These are phyloP conservation scores for Graphium colonna DNA, from an alignment of 2,888 invertebrate species.

Conservation along the genomic window DNA sequence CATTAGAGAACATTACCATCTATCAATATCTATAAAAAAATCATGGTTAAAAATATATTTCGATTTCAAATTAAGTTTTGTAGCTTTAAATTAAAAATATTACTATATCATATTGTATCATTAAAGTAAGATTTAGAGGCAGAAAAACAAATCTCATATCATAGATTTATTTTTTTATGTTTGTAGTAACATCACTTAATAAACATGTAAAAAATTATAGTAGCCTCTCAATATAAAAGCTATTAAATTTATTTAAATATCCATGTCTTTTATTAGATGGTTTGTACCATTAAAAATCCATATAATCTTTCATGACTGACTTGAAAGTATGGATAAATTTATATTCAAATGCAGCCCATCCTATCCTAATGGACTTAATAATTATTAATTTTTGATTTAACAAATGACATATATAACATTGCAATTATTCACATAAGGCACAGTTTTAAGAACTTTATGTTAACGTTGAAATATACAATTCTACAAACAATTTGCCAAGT, in stretches of 20 bases:
- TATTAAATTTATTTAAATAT: slow-evolving; percentile 8
- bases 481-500: slow-evolving; percentile 4
- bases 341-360: slow-evolving; percentile 13
- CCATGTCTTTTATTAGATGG: slow-evolving; percentile 3
- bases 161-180: slow-evolving; percentile 7
- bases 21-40: background rate
- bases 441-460: slow-evolving; percentile 15
- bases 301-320: slow-evolving; percentile 1
- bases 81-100: background rate
- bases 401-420: slow-evolving; percentile 16
- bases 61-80: no score
- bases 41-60: no score
- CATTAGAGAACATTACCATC: slow-evolving; percentile 20
- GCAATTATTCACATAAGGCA: slow-evolving; percentile 18
- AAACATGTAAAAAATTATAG: slow-evolving; percentile 3
- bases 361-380: slow-evolving; percentile 13
- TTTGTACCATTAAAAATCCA: slow-evolving; percentile 5
- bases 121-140: background rate
- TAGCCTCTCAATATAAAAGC: slow-evolving; percentile 19
- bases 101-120: background rate
- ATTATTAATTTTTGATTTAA: slow-evolving; percentile 11
- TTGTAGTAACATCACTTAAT: slow-evolving; percentile 1
- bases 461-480: slow-evolving; percentile 8
- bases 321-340: slow-evolving; percentile 10
- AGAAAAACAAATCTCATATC: background rate